phyloP scores from a whole-genome alignment of 1,140 invertebrate species.

The Drosophila auraria region DNA sequence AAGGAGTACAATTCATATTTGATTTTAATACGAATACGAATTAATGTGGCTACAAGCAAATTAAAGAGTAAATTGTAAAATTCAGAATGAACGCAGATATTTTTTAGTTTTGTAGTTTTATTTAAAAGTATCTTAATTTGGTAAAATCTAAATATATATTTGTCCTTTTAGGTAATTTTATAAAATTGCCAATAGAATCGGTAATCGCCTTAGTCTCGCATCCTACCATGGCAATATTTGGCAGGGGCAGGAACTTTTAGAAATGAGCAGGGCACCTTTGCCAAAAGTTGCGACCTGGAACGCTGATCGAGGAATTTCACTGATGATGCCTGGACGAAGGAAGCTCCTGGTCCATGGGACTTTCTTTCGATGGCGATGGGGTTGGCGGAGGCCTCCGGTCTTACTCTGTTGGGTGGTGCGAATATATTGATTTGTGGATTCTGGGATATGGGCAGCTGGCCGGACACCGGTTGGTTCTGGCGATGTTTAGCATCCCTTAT shows the following conservation, averaged over 20 bases:
- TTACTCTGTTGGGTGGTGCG: background rate
- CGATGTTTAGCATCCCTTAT: background rate
- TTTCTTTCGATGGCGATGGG: background rate
- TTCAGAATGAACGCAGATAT: background rate
- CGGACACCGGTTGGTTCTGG: too few relatives aligned
- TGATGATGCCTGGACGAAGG: background rate
- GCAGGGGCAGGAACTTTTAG: slow-evolving; percentile 1
- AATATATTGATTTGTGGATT: background rate
- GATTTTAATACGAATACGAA: too few relatives aligned
- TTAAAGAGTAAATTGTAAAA: background rate
- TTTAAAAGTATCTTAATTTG: background rate
- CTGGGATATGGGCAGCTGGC: too few relatives aligned
- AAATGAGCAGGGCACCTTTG: background rate
- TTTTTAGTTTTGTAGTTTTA: background rate
- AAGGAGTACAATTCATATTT: too few relatives aligned
- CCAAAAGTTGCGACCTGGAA: background rate
- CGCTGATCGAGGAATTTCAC: background rate
- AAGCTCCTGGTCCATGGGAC: background rate
- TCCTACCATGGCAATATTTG: slow-evolving; percentile 8
- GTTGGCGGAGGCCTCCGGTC: background rate
- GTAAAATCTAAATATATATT: too few relatives aligned
- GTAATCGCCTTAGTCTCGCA: slow-evolving; percentile 1
- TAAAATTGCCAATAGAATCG: background rate
- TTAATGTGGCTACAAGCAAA: too few relatives aligned
- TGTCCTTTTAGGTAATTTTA: background rate